Conservation (phyloP, 1,140 invertebrate genomes). For the Heliconius himera region DNA sequence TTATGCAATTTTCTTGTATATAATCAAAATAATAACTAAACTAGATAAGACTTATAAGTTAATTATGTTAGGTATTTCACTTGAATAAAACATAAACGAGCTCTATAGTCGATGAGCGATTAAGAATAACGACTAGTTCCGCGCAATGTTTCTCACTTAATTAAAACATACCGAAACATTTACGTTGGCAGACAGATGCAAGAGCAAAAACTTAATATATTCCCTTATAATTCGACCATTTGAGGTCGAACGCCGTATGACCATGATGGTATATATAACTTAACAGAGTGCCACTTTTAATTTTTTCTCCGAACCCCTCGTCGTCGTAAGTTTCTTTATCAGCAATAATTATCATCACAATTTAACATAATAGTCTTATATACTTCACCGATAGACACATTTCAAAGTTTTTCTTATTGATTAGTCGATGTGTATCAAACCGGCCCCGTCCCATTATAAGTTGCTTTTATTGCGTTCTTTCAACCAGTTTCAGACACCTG, state of each 20-base stretch:
- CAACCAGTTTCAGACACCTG: slow-evolving; percentile 47
- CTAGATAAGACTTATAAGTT: slow-evolving; percentile 19
- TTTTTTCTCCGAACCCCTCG: slow-evolving; percentile 49
- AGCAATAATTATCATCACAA: slow-evolving; percentile 49
- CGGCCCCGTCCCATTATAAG: slow-evolving; percentile 34
- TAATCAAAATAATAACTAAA: neutral
- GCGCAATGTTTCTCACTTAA: slow-evolving; percentile 65
- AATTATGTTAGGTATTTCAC: slow-evolving; percentile 32
- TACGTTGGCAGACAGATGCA: slow-evolving; percentile 59
- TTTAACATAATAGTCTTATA: slow-evolving; percentile 56
- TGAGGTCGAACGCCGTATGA: slow-evolving; percentile 31
- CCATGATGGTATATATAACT: slow-evolving; percentile 34
- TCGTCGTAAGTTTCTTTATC: slow-evolving; percentile 44
- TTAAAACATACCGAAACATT: slow-evolving; percentile 63
- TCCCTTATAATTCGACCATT: slow-evolving; percentile 58
- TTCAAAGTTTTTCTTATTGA: slow-evolving; percentile 46
- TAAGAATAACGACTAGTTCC: slow-evolving; percentile 39
- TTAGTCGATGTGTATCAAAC: slow-evolving; percentile 30
- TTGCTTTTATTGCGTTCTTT: slow-evolving; percentile 47
- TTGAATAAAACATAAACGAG: slow-evolving; percentile 45
- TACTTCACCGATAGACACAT: slow-evolving; percentile 47
- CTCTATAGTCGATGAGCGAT: slow-evolving; percentile 37
- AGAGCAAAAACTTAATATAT: slow-evolving; percentile 60
- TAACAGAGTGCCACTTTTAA: slow-evolving; percentile 50
- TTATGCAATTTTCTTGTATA: neutral